These are phyloP conservation scores for Rotaria socialis DNA, from an alignment of 2,888 invertebrate species.

Conservation along the genomic window DNA sequence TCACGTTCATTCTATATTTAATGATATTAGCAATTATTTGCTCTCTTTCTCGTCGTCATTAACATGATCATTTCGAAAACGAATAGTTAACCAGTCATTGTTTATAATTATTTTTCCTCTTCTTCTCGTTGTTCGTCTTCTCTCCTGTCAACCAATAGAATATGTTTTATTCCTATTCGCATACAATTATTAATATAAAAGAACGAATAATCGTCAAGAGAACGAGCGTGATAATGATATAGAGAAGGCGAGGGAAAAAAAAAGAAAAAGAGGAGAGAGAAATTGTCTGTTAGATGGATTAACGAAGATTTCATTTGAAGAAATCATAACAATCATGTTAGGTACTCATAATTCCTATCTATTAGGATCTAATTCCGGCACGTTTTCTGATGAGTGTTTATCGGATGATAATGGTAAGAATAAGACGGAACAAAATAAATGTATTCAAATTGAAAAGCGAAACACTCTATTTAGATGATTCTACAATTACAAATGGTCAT, in stretches of 20 bases:
- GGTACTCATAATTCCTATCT: neutral
- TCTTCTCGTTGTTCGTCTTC: no score
- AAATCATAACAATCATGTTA: neutral
- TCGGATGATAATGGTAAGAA: neutral
- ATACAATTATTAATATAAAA: neutral
- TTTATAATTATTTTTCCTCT: neutral
- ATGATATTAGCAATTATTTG: constrained; percentile 38
- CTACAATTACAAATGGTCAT: neutral
- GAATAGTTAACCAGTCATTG: neutral
- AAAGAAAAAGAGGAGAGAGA: neutral
- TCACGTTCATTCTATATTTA: constrained; percentile 33
- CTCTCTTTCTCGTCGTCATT: neutral
- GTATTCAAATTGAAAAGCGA: no score
- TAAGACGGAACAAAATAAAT: no score
- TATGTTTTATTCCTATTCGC: neutral
- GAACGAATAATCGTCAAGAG: constrained; percentile 26
- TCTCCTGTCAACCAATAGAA: neutral
- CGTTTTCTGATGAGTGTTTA: neutral
- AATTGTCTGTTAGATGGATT: neutral
- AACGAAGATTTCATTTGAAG: constrained; percentile 19
- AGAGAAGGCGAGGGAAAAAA: neutral
- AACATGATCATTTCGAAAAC: neutral
- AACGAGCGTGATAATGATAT: constrained; percentile 2
- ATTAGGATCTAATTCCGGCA: neutral
- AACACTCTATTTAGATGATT: neutral